Percentiles rank a stretch among this genome's conserved stretches.
These are phyloP conservation scores for Ellobium chinense DNA, from an alignment of 2,888 invertebrate species.

Conservation along the genomic window DNA sequence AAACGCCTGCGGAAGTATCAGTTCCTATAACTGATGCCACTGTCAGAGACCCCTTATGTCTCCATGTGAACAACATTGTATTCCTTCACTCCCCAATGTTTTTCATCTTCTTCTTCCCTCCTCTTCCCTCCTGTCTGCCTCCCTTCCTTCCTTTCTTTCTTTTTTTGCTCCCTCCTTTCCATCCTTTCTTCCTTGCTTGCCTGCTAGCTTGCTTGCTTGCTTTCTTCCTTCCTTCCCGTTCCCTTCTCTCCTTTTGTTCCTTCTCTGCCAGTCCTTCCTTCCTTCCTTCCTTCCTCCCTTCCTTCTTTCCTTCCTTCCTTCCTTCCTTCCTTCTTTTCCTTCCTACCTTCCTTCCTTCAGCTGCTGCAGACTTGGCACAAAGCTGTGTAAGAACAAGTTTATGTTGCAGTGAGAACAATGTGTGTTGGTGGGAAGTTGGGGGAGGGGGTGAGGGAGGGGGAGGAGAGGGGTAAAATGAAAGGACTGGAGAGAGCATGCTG, in stretches of 20 bases:
- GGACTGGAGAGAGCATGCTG: too few relatives aligned
- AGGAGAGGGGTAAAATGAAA: too few relatives aligned
- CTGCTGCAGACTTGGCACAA: too few relatives aligned
- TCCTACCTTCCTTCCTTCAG: too few relatives aligned
- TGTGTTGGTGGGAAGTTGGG: too few relatives aligned
- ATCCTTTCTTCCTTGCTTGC: neutral
- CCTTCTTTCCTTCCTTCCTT: neutral
- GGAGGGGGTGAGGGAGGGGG: too few relatives aligned
- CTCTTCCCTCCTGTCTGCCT: neutral
- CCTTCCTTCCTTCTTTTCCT: neutral
- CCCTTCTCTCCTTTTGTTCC: neutral
- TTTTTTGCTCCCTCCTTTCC: neutral
- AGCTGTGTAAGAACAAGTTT: too few relatives aligned
- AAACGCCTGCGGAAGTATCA: too few relatives aligned
- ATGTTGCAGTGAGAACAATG: too few relatives aligned
- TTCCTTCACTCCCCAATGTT: neutral
- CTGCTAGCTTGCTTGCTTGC: neutral
- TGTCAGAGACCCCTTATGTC: too few relatives aligned
- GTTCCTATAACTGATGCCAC: too few relatives aligned
- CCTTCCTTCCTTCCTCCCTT: neutral
- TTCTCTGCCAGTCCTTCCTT: neutral
- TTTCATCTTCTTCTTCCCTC: neutral
- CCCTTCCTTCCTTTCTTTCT: neutral
- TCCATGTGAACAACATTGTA: neutral
- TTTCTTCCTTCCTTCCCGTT: neutral